Percentiles rank a stretch among this genome's conserved stretches.
phyloP scores from a whole-genome alignment of 1,140 invertebrate genomes.

The Dolichoris vasculosae region DNA sequence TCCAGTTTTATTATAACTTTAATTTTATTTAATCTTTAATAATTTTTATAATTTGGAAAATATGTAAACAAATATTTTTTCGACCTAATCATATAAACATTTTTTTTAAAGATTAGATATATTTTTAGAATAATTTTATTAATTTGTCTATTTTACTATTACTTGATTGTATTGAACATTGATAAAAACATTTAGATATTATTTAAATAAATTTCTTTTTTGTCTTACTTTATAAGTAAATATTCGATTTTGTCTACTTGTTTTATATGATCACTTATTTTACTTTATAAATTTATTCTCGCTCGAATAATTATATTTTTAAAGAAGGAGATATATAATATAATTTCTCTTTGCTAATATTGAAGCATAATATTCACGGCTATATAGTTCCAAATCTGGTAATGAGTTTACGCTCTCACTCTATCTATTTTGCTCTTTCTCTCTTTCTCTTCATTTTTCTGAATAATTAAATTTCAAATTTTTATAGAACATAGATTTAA shows the following conservation, averaged over 20 bases:
- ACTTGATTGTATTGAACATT: too few relatives aligned
- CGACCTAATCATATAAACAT: too few relatives aligned
- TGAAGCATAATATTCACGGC: conserved; percentile 4
- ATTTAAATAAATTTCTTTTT: neutral
- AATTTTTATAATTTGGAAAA: too few relatives aligned
- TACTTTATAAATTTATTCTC: neutral
- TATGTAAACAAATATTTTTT: too few relatives aligned
- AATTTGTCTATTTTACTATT: too few relatives aligned
- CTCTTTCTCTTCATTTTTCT: neutral
- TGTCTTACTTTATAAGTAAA: conserved; percentile 2
- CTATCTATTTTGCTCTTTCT: neutral
- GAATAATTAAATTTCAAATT: neutral
- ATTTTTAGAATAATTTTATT: too few relatives aligned
- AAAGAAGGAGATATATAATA: conserved; percentile 2
- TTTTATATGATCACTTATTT: neutral
- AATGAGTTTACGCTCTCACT: neutral
- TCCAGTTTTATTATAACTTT: too few relatives aligned
- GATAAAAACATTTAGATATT: neutral
- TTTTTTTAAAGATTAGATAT: too few relatives aligned
- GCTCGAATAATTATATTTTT: neutral
- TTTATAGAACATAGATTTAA: neutral
- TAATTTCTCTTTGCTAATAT: conserved; percentile 10
- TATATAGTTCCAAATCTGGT: neutral
- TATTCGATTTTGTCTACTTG: too few relatives aligned
- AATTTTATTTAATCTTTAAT: too few relatives aligned